Conservation (phyloP, 2,797 vertebrate genomes). For the Pangasius krempfi region DNA sequence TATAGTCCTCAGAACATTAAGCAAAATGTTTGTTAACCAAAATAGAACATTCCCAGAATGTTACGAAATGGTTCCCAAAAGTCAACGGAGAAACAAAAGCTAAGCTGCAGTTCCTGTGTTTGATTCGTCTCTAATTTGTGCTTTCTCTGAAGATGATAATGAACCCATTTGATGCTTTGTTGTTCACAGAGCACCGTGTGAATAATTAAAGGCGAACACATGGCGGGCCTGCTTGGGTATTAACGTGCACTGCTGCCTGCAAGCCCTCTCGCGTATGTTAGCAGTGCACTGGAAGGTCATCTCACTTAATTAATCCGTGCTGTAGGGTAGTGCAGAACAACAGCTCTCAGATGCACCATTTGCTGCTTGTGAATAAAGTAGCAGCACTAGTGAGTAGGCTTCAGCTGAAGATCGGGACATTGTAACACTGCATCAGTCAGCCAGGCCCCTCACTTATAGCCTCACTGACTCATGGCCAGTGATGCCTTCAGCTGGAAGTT, state of each 20-base stretch:
- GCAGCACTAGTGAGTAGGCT: not conserved
- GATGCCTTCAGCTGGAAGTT: conserved; percentile 44
- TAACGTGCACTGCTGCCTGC: conserved; percentile 32
- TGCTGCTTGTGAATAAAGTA: conserved; percentile 22
- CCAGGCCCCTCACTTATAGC: conserved; percentile 23
- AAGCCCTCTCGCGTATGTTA: conserved; percentile 44
- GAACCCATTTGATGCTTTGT: conserved; percentile 35
- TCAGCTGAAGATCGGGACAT: not conserved
- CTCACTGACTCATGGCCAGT: conserved; percentile 38
- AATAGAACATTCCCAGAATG: not conserved
- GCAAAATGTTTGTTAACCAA: not conserved
- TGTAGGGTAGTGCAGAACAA: conserved; percentile 36
- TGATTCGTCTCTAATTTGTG: not conserved
- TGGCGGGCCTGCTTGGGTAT: conserved; percentile 20
- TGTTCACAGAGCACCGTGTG: conserved; percentile 32
- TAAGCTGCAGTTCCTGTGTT: not conserved
- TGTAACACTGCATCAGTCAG: conserved; percentile 24
- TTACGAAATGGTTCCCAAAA: not conserved
- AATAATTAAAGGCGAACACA: conserved; percentile 58
- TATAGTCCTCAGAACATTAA: not conserved
- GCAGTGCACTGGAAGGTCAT: conserved; percentile 55
- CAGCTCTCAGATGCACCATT: conserved; percentile 32
- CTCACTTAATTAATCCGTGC: conserved; percentile 52
- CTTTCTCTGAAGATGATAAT: conserved; percentile 39
- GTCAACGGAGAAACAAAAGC: not conserved